Evolutionary conservation across 2,888 invertebrate genomes (phyloP).

Genomic region (Imbricaverruca yamaguchii): DNA sequence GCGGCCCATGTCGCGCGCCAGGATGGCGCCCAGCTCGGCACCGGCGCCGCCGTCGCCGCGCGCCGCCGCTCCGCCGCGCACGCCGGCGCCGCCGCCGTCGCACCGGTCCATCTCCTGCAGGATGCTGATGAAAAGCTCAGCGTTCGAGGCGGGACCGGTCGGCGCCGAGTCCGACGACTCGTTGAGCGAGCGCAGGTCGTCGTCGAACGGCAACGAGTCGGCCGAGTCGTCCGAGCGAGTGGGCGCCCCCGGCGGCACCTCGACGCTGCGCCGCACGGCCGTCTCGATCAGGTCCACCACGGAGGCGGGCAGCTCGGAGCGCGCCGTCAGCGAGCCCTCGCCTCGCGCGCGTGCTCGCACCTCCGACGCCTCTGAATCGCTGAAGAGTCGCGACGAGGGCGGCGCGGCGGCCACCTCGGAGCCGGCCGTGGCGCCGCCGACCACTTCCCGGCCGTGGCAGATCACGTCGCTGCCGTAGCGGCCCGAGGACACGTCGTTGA

Average conservation of each 20-base stretch:
- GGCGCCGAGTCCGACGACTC: not conserved
- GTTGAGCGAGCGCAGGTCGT: constrained; percentile 11
- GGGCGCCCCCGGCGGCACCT: not conserved
- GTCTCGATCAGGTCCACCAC: constrained; percentile 17
- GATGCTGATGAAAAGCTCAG: constrained; percentile 8
- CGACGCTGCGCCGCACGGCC: constrained; percentile 6
- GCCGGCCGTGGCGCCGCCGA: not conserved
- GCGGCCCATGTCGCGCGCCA: constrained; percentile 15
- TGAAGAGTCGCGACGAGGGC: not conserved
- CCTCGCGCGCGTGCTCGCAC: not conserved
- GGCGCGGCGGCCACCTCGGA: not conserved
- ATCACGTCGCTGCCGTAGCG: not conserved
- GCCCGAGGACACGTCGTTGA: not conserved
- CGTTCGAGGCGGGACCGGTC: not conserved
- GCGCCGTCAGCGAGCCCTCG: not conserved
- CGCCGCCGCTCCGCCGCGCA: not conserved
- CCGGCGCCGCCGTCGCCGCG: not conserved
- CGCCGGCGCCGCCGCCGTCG: not conserved
- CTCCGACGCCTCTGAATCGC: not conserved
- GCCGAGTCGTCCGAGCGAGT: not conserved
- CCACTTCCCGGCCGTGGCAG: not conserved
- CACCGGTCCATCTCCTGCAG: constrained; percentile 9
- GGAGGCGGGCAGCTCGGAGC: constrained; percentile 1
- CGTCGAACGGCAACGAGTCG: constrained; percentile 15
- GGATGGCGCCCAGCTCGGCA: constrained; percentile 8